Conservation (phyloP, 2,113 vertebrate species). For the Eidolon helvum region DNA sequence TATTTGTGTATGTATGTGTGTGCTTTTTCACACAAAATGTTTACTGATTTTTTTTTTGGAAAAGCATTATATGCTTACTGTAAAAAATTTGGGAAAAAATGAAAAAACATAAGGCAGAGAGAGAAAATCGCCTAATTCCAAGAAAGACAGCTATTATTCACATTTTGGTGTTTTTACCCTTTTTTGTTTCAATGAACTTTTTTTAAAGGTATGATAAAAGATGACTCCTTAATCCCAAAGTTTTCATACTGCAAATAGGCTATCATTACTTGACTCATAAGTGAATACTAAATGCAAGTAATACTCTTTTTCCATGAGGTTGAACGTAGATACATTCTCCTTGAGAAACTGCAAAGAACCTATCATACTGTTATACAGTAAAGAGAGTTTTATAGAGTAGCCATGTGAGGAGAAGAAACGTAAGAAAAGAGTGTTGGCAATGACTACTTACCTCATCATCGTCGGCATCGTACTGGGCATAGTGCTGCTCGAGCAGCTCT, state of each 20-base stretch:
- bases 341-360: neutral
- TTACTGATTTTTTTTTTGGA: neutral
- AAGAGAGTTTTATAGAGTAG: neutral
- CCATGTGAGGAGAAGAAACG: accelerated
- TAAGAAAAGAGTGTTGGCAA: accelerated
- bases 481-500: constrained; percentile 97
- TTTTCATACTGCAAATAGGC: neutral
- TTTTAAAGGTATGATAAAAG: neutral
- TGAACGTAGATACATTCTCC: neutral
- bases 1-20: neutral
- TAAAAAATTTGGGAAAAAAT: neutral
- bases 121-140: neutral
- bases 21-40: neutral
- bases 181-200: neutral
- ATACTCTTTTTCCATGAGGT: neutral
- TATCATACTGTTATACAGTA: neutral
- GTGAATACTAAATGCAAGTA: neutral
- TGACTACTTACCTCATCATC: constrained; percentile 92
- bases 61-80: neutral
- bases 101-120: neutral
- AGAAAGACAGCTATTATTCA: neutral
- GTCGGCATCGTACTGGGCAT: constrained; percentile 96
- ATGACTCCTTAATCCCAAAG: neutral
- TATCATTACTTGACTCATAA: neutral
- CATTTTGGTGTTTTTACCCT: neutral